Base-by-base conservation (phyloP, 2,797 vertebrate genomes). In the Pteropus rufus region DNA sequence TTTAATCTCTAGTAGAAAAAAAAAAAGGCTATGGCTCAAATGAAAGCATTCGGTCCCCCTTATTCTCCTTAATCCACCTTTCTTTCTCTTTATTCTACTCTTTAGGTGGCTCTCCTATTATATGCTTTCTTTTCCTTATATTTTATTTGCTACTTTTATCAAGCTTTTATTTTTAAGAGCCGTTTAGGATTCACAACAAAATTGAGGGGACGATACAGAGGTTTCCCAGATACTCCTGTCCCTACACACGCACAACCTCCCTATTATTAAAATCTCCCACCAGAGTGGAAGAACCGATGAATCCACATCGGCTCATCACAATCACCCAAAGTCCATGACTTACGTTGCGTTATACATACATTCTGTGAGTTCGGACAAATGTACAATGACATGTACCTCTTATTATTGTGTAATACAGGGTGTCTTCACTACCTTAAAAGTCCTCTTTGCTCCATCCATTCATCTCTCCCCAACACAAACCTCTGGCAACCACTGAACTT, bases 351-450 rank as follows among this genome's bases (percentile, higher is more conserved):
- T 70, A 46, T 15, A 46, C 46, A 19, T 11, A 1, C 1, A 26
- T 39, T 39, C 36, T 49, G 0, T 0, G 3, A 24, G 6, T 56
- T 64, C 65, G 46, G 56, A 73, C 36, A 91, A 56, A 41, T 56
- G 8, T 5, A 11, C 23, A 41, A 41, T 49, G 1, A 49, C 54
- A 29, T 12, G 2, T 15, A 18, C 9, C 44, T 39, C 6, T 44
- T 9, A 29, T 44, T 72, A 7, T 11, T 5, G 5, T 31, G 44
- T 23, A 34, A 80, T 18, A 4, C 18, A 36, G 54, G 36, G 12
- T 79, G 56, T 91, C 31, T 85, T 85, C 60, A 76, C 19, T 60
- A 5, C 10, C 69, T n/a, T 69, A 52, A 76, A 75, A 31, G 31
- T 36, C 23, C 49, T 82, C 12, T 49, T 15, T 41, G 9, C 9